Evolutionary conservation across 30 jellyfish, hydroid and myxozoan genomes (phyloP).

Genomic region (Hydractinia echinata): DNA sequence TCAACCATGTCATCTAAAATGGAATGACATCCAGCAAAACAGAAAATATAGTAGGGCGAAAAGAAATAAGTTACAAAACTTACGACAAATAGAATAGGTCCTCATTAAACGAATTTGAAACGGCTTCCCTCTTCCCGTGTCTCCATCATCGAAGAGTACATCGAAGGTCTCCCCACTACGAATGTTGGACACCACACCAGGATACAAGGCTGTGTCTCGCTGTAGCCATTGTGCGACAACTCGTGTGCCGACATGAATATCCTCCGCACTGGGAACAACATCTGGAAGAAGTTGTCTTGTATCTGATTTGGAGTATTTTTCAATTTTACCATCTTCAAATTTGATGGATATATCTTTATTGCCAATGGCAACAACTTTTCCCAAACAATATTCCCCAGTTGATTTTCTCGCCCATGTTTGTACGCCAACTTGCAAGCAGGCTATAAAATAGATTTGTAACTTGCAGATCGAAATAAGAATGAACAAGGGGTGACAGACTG

Average conservation of each 20-base stretch:
- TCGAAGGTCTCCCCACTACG: conserved; percentile 59
- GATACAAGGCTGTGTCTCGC: conserved; percentile 66
- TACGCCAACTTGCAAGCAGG: conserved; percentile 90
- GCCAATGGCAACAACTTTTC: conserved; percentile 52
- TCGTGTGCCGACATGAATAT: conserved; percentile 69
- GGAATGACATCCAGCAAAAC: too few relatives aligned
- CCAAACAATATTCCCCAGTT: conserved; percentile 79
- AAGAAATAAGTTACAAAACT: not conserved
- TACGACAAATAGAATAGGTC: conserved; percentile 35
- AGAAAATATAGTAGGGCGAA: too few relatives aligned
- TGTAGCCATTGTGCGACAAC: conserved; percentile 83
- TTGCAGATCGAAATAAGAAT: not conserved
- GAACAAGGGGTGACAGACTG: too few relatives aligned
- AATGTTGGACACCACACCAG: conserved; percentile 72
- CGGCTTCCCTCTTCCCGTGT: conserved; percentile 66
- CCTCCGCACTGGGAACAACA: conserved; percentile 63
- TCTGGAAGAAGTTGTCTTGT: conserved; percentile 63
- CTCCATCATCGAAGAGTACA: conserved; percentile 93
- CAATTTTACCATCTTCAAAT: conserved; percentile 53
- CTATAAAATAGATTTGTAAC: conserved; percentile 16
- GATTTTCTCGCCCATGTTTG: conserved; percentile 84
- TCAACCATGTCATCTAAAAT: too few relatives aligned
- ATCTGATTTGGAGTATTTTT: conserved; percentile 27
- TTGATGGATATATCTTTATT: conserved; percentile 43
- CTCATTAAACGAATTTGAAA: conserved; percentile 75